Evolutionary conservation across 2,797 vertebrate species (phyloP).

Genomic region (Knipowitschia caucasica): DNA sequence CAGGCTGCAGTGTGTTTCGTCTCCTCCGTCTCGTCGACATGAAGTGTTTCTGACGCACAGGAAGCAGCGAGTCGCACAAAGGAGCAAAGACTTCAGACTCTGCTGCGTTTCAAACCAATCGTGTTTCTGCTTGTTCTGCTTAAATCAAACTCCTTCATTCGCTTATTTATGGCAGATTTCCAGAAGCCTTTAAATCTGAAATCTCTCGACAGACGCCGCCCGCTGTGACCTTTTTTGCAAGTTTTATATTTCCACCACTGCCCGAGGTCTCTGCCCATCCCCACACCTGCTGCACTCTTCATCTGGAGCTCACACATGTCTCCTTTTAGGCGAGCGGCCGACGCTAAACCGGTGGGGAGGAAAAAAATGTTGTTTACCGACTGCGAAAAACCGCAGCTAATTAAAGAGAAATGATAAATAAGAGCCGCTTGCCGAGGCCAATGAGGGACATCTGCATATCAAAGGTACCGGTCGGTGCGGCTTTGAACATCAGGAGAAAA

Average conservation of each 20-base stretch:
- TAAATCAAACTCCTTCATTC: constrained; percentile 5
- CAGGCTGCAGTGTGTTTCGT: no score
- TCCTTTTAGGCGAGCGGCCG: not conserved
- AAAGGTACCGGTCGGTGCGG: constrained; percentile 38
- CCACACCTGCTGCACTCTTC: not conserved
- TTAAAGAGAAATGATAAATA: constrained; percentile 24
- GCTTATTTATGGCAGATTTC: constrained; percentile 27
- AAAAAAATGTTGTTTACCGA: constrained; percentile 30
- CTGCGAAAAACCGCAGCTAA: constrained; percentile 27
- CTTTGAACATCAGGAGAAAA: constrained; percentile 48
- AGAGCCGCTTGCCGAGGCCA: not conserved
- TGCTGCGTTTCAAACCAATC: no score
- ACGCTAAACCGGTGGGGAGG: not conserved
- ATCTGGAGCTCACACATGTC: not conserved
- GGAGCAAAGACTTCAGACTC: no score
- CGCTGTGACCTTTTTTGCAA: constrained; percentile 5
- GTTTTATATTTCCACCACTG: constrained; percentile 17
- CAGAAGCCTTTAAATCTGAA: constrained; percentile 25
- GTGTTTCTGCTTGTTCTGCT: constrained; percentile 1
- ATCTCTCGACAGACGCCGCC: not conserved
- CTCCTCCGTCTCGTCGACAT: no score
- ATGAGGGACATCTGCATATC: constrained; percentile 45
- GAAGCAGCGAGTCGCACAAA: no score
- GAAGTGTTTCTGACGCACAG: no score
- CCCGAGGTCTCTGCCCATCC: not conserved